Conservation (phyloP, 53 echinoderm and acorn worm genomes). For the Crossaster papposus region DNA sequence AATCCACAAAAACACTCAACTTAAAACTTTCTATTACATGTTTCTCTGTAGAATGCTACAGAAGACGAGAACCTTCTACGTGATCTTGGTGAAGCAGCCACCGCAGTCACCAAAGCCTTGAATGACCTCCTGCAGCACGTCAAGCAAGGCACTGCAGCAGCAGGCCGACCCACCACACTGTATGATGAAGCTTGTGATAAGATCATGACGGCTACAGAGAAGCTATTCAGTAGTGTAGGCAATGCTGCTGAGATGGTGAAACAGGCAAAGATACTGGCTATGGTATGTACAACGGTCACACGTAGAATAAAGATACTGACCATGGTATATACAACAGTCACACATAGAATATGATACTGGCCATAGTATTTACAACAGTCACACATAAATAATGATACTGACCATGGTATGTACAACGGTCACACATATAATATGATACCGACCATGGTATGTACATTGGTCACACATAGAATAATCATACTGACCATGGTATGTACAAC, state of each 20-base stretch:
- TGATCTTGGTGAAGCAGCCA: conserved; percentile 85
- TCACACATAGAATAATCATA: too few relatives aligned
- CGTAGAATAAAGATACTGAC: too few relatives aligned
- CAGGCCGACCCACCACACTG: conserved; percentile 67
- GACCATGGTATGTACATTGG: too few relatives aligned
- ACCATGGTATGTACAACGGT: too few relatives aligned
- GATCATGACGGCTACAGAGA: conserved; percentile 93
- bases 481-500: too few relatives aligned
- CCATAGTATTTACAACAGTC: too few relatives aligned
- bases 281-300: too few relatives aligned
- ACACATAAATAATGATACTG: too few relatives aligned
- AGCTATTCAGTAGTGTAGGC: conserved; percentile 89
- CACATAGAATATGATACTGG: too few relatives aligned
- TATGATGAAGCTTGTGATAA: conserved; percentile 92
- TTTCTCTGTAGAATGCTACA: conserved; percentile 55
- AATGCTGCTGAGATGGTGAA: conserved; percentile 97
- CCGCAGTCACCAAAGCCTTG: conserved; percentile 90
- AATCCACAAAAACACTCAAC: not conserved
- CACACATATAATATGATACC: too few relatives aligned
- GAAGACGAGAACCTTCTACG: conserved; percentile 84
- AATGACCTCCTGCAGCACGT: conserved; percentile 93
- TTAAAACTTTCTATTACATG: not conserved
- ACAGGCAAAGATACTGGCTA: conserved; percentile 92
- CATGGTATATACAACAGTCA: too few relatives aligned
- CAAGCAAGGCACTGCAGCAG: conserved; percentile 79